A percentile compares a stretch with the other conserved stretches of the same genome.
Conservation (phyloP, 2,888 invertebrate genomes). For the Lasioglossum villosulum region DNA sequence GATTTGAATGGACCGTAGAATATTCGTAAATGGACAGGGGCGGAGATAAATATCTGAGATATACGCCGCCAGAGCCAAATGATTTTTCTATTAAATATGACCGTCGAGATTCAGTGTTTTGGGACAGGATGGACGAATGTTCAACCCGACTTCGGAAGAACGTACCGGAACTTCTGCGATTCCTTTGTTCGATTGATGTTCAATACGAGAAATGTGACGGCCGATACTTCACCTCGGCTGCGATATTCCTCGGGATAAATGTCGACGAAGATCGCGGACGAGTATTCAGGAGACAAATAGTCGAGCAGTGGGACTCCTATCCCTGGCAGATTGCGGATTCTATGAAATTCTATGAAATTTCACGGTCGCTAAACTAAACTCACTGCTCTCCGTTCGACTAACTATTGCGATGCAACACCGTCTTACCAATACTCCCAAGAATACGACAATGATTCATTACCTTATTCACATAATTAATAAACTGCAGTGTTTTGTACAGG, state of each 20-base stretch:
- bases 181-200: conserved; percentile 72
- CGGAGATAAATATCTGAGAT: not conserved
- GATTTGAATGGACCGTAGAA: not conserved
- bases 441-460: not conserved
- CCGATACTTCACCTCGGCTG: conserved; percentile 71
- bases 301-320: conserved; percentile 55
- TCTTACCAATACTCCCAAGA: not conserved
- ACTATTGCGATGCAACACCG: conserved; percentile 19
- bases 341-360: conserved; percentile 59
- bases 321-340: conserved; percentile 57
- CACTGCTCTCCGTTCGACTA: conserved; percentile 23
- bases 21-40: not conserved
- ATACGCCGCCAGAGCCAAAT: conserved; percentile 7
- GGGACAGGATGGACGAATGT: conserved; percentile 7
- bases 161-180: conserved; percentile 59
- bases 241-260: conserved; percentile 75
- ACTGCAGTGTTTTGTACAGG: not conserved
- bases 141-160: conserved; percentile 41
- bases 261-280: conserved; percentile 73
- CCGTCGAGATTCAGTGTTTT: conserved; percentile 16
- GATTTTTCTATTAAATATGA: conserved; percentile 52
- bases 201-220: conserved; percentile 74
- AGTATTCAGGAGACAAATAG: conserved; percentile 71
- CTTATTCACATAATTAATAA: not conserved
- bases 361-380: conserved; percentile 37